These are phyloP conservation scores for Odontomachus brunneus DNA, from an alignment of 1,140 invertebrate genomes.

Conservation along the genomic window DNA sequence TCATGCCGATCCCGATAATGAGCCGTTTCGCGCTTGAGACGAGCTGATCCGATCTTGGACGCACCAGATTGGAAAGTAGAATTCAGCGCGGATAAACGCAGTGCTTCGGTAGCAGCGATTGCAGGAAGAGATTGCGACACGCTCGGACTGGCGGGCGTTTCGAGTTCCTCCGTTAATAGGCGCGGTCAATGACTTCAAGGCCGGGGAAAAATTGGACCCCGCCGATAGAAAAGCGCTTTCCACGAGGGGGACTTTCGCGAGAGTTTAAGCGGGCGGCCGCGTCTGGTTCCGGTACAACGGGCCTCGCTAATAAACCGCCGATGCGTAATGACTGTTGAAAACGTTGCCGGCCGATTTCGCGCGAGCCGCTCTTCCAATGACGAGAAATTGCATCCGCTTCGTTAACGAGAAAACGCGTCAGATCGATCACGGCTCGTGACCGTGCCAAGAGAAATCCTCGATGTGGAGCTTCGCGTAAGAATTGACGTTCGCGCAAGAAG, in stretches of 20 bases:
- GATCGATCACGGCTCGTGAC: neutral
- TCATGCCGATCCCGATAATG: conserved; percentile 48
- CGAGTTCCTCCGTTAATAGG: conserved; percentile 64
- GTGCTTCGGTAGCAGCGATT: conserved; percentile 61
- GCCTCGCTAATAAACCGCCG: conserved; percentile 9
- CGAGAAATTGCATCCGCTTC: neutral
- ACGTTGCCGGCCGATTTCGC: neutral
- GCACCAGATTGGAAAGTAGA: conserved; percentile 76
- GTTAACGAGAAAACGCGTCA: conserved; percentile 1
- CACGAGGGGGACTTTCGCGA: conserved; percentile 58
- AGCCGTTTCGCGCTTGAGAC: conserved; percentile 52
- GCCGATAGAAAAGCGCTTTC: conserved; percentile 55
- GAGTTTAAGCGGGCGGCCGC: conserved; percentile 23
- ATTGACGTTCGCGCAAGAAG: neutral
- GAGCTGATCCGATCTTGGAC: conserved; percentile 46
- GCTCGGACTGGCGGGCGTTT: conserved; percentile 46
- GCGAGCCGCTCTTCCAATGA: neutral
- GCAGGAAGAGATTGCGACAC: conserved; percentile 70
- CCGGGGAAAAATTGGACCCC: conserved; percentile 61
- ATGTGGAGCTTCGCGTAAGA: neutral
- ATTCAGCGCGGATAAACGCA: conserved; percentile 73
- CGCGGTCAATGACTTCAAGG: conserved; percentile 72
- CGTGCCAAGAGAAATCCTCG: conserved; percentile 21
- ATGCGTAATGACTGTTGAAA: conserved; percentile 24
- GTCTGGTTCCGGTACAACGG: conserved; percentile 30